A percentile compares a stretch with the other conserved stretches of the same genome.
phyloP scores from a whole-genome alignment of 2,888 invertebrate genomes.

The Campoplex nolae region DNA sequence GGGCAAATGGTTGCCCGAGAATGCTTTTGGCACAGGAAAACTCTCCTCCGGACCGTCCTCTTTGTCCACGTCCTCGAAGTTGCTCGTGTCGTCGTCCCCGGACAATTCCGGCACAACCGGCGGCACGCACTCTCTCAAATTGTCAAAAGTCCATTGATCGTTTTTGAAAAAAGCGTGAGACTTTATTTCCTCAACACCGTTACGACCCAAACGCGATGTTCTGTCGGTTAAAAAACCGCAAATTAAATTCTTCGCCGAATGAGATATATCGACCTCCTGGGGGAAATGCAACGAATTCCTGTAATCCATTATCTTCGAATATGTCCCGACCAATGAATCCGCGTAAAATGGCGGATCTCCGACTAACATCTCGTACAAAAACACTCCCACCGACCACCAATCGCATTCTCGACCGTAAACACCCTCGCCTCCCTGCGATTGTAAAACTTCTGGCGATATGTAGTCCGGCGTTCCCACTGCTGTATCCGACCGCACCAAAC shows the following conservation, averaged over 20 bases:
- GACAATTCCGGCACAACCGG: slow-evolving; percentile 98
- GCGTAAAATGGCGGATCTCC: slow-evolving; percentile 99
- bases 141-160: slow-evolving; percentile 99
- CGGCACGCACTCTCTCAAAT: slow-evolving; percentile 96
- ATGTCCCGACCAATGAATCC: slow-evolving; percentile 98
- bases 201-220: slow-evolving; percentile 94
- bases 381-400: slow-evolving; percentile 99
- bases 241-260: slow-evolving; percentile 94
- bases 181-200: slow-evolving; percentile 97
- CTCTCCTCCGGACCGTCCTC: slow-evolving; percentile 96
- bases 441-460: slow-evolving; percentile 99
- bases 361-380: slow-evolving; percentile 99
- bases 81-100: slow-evolving; percentile 98
- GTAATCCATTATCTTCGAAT: slow-evolving; percentile 99
- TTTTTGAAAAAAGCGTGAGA: slow-evolving; percentile 97
- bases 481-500: slow-evolving; percentile 97
- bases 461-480: slow-evolving; percentile 99
- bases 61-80: slow-evolving; percentile 99
- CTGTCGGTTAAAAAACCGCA: slow-evolving; percentile 97
- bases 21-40: slow-evolving; percentile 98
- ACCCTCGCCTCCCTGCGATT: slow-evolving; percentile 97
- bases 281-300: slow-evolving; percentile 98
- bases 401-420: slow-evolving; percentile 99
- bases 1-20: slow-evolving; percentile 99
- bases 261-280: slow-evolving; percentile 96